Conservation (phyloP, 2,888 invertebrate species). For the Lottia gigantea region DNA sequence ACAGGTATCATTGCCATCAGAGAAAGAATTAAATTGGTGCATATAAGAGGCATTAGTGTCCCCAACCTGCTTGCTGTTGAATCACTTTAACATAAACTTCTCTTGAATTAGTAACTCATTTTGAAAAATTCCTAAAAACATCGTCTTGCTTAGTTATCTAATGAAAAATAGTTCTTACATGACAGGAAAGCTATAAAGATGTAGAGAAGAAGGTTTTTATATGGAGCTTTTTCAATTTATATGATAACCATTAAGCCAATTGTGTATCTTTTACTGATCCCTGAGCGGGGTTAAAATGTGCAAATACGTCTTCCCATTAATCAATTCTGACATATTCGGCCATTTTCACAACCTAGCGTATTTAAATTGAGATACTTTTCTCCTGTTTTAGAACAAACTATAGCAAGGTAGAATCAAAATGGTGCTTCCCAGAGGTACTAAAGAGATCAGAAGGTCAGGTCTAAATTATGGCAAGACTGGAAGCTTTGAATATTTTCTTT, state of each 20-base stretch:
- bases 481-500: conserved; percentile 7
- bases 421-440: background rate
- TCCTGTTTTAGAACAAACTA: background rate
- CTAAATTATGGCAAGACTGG: conserved; percentile 2
- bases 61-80: no score
- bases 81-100: no score
- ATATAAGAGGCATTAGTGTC: no score
- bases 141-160: no score
- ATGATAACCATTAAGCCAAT: conserved; percentile 7
- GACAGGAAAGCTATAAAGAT: no score
- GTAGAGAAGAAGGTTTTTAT: no score
- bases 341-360: conserved; percentile 5
- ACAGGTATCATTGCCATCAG: no score
- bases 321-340: conserved; percentile 21
- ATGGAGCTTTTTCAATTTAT: conserved; percentile 5
- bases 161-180: no score
- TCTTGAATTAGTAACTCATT: no score
- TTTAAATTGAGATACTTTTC: conserved; percentile 1
- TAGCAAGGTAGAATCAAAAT: background rate
- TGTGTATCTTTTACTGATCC: conserved; percentile 8
- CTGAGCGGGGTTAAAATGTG: conserved; percentile 9
- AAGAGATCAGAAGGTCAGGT: background rate
- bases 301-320: conserved; percentile 26
- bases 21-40: no score
- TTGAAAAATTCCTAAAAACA: no score